Conservation (phyloP, 2,797 vertebrate species). For the Crocodylus rhombifer region DNA sequence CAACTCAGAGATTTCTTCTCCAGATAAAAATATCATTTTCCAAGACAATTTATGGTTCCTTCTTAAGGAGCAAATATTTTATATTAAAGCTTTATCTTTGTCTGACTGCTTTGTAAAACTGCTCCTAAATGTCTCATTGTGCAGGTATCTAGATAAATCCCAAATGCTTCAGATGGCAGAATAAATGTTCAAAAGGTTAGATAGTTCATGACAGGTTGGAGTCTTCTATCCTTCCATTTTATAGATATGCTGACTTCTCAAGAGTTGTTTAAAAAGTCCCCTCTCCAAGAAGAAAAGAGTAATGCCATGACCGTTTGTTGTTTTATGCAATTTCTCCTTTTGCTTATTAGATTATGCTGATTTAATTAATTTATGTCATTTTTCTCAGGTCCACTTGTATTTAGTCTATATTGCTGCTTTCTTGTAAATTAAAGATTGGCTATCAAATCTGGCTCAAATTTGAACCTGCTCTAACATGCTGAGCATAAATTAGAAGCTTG, state of each 20-base stretch:
- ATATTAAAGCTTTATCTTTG: neutral
- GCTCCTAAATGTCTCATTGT: neutral
- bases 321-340: neutral
- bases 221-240: neutral
- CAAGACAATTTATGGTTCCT: neutral
- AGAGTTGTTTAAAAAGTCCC: neutral
- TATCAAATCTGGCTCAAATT: neutral
- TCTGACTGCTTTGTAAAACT: constrained; percentile 11
- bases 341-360: neutral
- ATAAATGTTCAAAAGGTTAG: neutral
- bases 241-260: neutral
- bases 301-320: neutral
- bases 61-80: neutral
- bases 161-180: neutral
- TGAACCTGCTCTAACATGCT: neutral
- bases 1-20: neutral
- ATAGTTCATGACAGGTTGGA: neutral
- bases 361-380: neutral
- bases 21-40: neutral
- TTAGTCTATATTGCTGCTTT: neutral
- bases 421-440: neutral
- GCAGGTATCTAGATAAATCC: neutral
- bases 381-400: neutral
- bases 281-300: neutral
- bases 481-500: neutral